phyloP scores from a whole-genome alignment of 1,140 invertebrate genomes.

The Bicyclus anynana region DNA sequence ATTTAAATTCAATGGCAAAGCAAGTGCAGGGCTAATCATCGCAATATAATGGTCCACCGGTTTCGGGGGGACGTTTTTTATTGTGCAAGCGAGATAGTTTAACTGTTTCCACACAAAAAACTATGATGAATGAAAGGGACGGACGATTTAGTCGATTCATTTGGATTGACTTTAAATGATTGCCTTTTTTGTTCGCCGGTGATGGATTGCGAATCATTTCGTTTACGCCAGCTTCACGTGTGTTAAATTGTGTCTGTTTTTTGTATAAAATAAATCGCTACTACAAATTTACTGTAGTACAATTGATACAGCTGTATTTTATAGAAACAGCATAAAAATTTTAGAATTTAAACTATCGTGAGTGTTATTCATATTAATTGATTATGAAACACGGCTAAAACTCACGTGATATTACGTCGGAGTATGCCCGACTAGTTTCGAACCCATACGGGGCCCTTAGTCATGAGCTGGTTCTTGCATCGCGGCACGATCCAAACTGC shows the following conservation, averaged over 20 bases:
- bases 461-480: too few relatives aligned
- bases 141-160: conserved; percentile 47
- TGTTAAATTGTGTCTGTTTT: conserved; percentile 21
- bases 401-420: too few relatives aligned
- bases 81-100: conserved; percentile 30
- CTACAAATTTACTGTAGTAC: background rate
- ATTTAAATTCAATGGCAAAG: conserved; percentile 74
- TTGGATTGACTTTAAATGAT: conserved; percentile 74
- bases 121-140: conserved; percentile 33
- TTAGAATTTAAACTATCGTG: too few relatives aligned
- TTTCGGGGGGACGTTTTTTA: conserved; percentile 53
- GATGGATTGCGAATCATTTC: conserved; percentile 64
- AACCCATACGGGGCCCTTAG: too few relatives aligned
- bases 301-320: background rate
- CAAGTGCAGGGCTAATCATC: conserved; percentile 74
- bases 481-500: too few relatives aligned
- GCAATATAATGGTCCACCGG: conserved; percentile 72
- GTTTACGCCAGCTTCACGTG: conserved; percentile 28
- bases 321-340: too few relatives aligned
- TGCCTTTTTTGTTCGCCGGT: conserved; percentile 61
- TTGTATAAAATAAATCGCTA: conserved; percentile 12
- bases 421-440: too few relatives aligned
- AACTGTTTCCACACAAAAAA: conserved; percentile 14
- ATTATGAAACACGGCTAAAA: too few relatives aligned
- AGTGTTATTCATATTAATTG: too few relatives aligned